Evolutionary conservation across 1,140 invertebrate genomes (phyloP).

Genomic region (Leptopilina clavipes): DNA sequence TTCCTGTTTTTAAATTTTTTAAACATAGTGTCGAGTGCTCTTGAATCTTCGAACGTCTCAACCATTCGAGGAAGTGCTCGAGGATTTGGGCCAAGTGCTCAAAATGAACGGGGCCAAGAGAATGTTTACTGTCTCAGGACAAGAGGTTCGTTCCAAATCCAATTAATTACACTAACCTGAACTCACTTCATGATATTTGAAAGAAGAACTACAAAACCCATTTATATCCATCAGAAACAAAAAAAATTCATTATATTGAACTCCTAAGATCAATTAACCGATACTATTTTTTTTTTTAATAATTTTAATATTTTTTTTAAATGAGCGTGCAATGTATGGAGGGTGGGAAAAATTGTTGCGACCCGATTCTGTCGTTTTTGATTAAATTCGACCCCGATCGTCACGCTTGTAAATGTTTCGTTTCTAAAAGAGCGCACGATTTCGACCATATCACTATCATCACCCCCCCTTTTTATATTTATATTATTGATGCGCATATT

Average conservation of each 20-base stretch:
- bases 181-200: neutral
- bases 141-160: slow-evolving; percentile 81
- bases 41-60: slow-evolving; percentile 93
- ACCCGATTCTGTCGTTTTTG: slow-evolving; percentile 38
- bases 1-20: neutral
- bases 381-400: slow-evolving; percentile 50
- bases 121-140: slow-evolving; percentile 92
- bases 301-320: neutral
- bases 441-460: neutral
- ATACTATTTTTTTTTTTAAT: too few relatives aligned
- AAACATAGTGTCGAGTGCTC: slow-evolving; percentile 88
- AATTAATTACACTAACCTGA: neutral
- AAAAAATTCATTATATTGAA: too few relatives aligned
- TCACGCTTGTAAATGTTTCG: slow-evolving; percentile 42
- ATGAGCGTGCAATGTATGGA: neutral
- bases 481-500: slow-evolving; percentile 54
- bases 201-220: neutral
- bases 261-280: too few relatives aligned
- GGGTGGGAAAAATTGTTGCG: neutral
- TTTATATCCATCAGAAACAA: neutral
- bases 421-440: slow-evolving; percentile 46
- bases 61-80: slow-evolving; percentile 95
- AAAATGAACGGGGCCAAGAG: slow-evolving; percentile 92
- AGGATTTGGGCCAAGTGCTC: slow-evolving; percentile 92
- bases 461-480: neutral